phyloP scores from a whole-genome alignment of 2,113 vertebrate species.

The Monopterus albus region DNA sequence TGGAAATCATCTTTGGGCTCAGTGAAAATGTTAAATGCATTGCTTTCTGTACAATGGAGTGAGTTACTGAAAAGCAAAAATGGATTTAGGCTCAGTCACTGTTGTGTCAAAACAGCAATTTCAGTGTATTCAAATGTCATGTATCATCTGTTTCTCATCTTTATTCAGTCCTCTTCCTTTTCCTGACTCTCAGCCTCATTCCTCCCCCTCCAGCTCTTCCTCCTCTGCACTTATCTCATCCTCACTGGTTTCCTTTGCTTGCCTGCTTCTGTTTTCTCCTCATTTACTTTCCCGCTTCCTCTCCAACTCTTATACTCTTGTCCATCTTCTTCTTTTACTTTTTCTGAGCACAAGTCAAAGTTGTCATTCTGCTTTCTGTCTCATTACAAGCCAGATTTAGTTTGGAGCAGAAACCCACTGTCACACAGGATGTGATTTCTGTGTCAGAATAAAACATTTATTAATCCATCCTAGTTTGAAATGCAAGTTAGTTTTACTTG shows the following conservation, averaged over 20 bases:
- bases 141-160: neutral
- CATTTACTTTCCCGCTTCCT: neutral
- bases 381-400: too few species aligned
- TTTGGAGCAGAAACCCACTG: too few species aligned
- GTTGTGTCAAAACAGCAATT: neutral
- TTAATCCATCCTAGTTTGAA: too few species aligned
- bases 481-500: too few species aligned
- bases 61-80: neutral
- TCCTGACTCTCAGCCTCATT: slow-evolving; percentile 21
- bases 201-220: slow-evolving; percentile 36
- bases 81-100: neutral
- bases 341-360: neutral
- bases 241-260: slow-evolving; percentile 39
- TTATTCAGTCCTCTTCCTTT: slow-evolving; percentile 35
- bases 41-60: too few species aligned
- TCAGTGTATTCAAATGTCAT: too few species aligned
- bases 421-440: too few species aligned
- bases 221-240: slow-evolving; percentile 59
- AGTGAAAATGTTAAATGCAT: too few species aligned
- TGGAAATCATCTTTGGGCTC: too few species aligned
- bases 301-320: slow-evolving; percentile 9
- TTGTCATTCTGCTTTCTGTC: too few species aligned
- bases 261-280: neutral
- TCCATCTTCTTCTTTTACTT: neutral
- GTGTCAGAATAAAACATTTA: too few species aligned